Evolutionary conservation across 1,140 invertebrate species (phyloP).

Genomic region (Panagrolaimus sp.): DNA sequence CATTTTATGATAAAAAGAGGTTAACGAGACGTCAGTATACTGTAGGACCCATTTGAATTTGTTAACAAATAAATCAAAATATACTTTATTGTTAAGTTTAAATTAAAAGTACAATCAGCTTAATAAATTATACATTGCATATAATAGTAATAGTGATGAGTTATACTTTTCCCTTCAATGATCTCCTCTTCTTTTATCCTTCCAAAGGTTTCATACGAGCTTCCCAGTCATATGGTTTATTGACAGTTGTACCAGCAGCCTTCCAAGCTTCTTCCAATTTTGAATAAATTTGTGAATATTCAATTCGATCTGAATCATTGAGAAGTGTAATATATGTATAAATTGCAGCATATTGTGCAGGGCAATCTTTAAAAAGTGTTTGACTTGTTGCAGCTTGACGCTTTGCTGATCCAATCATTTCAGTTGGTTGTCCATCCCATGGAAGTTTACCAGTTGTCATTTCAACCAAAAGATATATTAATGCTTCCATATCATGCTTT

Average conservation of each 20-base stretch:
- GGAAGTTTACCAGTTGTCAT: conserved; percentile 30
- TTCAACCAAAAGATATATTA: conserved; percentile 24
- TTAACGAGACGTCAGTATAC: no score
- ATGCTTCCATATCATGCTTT: conserved; percentile 25
- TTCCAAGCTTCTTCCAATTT: conserved; percentile 34
- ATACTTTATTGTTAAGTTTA: no score
- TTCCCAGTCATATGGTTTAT: conserved; percentile 30
- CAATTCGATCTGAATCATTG: conserved; percentile 25
- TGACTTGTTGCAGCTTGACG: conserved; percentile 32
- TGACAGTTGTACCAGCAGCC: conserved; percentile 23
- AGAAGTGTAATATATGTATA: conserved; percentile 36
- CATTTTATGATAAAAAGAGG: no score
- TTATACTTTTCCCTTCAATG: no score
- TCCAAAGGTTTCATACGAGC: conserved; percentile 17
- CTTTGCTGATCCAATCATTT: conserved; percentile 29
- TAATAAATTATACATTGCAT: no score
- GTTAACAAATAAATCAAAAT: no score
- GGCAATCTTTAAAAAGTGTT: conserved; percentile 25
- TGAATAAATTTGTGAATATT: conserved; percentile 23
- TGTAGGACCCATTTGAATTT: no score
- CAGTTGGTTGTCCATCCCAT: conserved; percentile 26
- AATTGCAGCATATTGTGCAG: conserved; percentile 28
- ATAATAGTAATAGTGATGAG: no score
- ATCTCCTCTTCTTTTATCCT: not conserved
- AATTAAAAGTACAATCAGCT: no score